Conservation (phyloP, 2,888 invertebrate genomes). For the Macropis europaea region DNA sequence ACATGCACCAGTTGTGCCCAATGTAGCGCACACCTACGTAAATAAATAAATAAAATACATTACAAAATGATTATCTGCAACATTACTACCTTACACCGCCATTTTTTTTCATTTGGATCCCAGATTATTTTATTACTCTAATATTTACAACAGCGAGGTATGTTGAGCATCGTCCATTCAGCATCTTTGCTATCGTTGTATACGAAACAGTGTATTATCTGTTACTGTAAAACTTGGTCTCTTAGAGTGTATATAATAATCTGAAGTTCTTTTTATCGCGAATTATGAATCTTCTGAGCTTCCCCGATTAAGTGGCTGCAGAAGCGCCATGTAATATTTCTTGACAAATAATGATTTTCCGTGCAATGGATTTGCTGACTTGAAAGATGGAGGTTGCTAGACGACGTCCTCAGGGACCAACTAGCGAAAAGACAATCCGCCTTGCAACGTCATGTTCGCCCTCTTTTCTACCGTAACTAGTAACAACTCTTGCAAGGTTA, state of each 20-base stretch:
- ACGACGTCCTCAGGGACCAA: constrained; percentile 56
- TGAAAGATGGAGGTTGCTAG: constrained; percentile 8
- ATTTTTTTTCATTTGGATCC: too few relatives aligned
- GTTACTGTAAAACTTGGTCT: too few relatives aligned
- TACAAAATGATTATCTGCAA: too few relatives aligned
- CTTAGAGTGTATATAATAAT: too few relatives aligned
- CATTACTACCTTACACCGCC: too few relatives aligned
- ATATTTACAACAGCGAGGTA: too few relatives aligned
- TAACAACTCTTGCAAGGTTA: constrained; percentile 11
- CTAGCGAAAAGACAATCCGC: constrained; percentile 50
- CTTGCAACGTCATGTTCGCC: constrained; percentile 21
- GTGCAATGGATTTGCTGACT: background rate
- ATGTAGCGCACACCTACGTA: constrained; percentile 93
- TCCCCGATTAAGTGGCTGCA: background rate
- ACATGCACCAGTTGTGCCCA: constrained; percentile 98
- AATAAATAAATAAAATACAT: background rate
- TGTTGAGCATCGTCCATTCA: too few relatives aligned
- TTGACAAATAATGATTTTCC: background rate
- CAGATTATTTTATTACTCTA: too few relatives aligned
- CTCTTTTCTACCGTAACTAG: constrained; percentile 11
- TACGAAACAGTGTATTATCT: too few relatives aligned
- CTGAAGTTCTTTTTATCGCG: background rate
- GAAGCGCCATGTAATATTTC: background rate
- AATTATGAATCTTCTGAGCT: background rate
- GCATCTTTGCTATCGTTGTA: too few relatives aligned